A percentile compares a stretch with the other conserved stretches of the same genome.
Conservation (phyloP, 2,888 invertebrate species). For the Agrotis ipsilon region DNA sequence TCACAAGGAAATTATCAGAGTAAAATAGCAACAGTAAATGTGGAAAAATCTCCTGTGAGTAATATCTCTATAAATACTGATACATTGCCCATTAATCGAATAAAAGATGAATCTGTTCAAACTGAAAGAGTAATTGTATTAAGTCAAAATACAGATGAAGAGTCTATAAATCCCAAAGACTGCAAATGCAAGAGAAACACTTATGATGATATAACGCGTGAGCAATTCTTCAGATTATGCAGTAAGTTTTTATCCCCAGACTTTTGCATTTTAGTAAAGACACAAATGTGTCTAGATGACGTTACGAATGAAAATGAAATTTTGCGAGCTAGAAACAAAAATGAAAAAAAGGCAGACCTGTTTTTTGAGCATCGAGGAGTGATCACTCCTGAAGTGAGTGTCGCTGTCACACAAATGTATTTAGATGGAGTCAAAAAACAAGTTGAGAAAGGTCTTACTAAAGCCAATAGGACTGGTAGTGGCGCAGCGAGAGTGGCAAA, state of each 20-base stretch:
- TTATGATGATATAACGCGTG: conserved; percentile 1
- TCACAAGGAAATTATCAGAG: neutral
- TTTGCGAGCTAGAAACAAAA: too few relatives aligned
- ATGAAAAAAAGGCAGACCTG: too few relatives aligned
- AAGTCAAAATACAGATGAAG: neutral
- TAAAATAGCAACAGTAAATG: neutral
- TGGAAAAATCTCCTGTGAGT: neutral
- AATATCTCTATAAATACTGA: neutral
- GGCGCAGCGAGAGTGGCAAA: neutral
- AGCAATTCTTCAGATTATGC: conserved; percentile 12
- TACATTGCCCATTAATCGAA: neutral
- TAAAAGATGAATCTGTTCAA: conserved; percentile 9
- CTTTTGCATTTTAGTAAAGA: conserved; percentile 16
- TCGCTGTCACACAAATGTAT: neutral
- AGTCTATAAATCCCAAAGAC: conserved; percentile 9
- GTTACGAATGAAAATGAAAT: neutral
- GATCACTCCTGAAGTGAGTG: too few relatives aligned
- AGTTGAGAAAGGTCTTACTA: neutral
- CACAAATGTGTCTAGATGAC: conserved; percentile 6
- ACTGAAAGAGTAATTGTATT: conserved; percentile 34
- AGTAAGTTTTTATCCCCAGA: conserved; percentile 17
- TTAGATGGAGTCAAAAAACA: neutral
- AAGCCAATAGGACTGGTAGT: neutral
- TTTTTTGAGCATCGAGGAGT: too few relatives aligned
- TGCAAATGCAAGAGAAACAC: conserved; percentile 6